Conservation (phyloP, 2,797 vertebrate species). For the Epinephelus malabaricus region DNA sequence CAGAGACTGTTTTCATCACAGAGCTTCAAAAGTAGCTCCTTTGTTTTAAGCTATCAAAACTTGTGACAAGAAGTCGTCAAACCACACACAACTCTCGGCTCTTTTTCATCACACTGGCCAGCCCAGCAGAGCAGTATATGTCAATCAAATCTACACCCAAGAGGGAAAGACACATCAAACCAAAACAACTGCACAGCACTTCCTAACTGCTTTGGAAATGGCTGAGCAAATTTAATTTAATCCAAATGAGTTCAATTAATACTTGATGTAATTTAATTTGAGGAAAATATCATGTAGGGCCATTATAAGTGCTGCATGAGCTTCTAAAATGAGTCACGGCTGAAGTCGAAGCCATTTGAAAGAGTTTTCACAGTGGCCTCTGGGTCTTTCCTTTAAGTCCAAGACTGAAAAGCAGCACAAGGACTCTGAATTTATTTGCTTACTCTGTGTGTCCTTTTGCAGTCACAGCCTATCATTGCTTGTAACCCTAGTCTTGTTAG, state of each 20-base stretch:
- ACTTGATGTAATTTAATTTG: slow-evolving; percentile 54
- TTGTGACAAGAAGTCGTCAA: background rate
- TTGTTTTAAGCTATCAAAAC: background rate
- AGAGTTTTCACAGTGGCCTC: slow-evolving; percentile 21
- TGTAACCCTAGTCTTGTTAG: slow-evolving; percentile 24
- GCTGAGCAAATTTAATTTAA: slow-evolving; percentile 50
- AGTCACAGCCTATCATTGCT: slow-evolving; percentile 44
- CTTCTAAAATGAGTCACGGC: slow-evolving; percentile 17
- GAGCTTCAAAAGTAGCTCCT: background rate
- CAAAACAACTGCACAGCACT: slow-evolving; percentile 22
- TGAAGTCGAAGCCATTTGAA: slow-evolving; percentile 27
- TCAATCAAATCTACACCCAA: slow-evolving; percentile 45
- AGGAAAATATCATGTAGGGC: slow-evolving; percentile 32
- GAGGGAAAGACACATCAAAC: slow-evolving; percentile 9
- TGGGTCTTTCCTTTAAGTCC: background rate
- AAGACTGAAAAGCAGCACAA: slow-evolving; percentile 26
- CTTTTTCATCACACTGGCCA: background rate
- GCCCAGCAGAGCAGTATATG: background rate
- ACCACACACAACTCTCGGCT: background rate
- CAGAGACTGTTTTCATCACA: background rate
- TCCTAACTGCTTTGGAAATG: slow-evolving; percentile 23
- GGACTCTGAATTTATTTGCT: slow-evolving; percentile 46
- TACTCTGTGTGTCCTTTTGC: slow-evolving; percentile 37
- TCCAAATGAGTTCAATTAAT: slow-evolving; percentile 60
- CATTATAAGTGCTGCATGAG: slow-evolving; percentile 22